A percentile compares a stretch with the other conserved stretches of the same genome.
phyloP scores from a whole-genome alignment of 2,888 invertebrate species.

The Acanthosepion esculentum region DNA sequence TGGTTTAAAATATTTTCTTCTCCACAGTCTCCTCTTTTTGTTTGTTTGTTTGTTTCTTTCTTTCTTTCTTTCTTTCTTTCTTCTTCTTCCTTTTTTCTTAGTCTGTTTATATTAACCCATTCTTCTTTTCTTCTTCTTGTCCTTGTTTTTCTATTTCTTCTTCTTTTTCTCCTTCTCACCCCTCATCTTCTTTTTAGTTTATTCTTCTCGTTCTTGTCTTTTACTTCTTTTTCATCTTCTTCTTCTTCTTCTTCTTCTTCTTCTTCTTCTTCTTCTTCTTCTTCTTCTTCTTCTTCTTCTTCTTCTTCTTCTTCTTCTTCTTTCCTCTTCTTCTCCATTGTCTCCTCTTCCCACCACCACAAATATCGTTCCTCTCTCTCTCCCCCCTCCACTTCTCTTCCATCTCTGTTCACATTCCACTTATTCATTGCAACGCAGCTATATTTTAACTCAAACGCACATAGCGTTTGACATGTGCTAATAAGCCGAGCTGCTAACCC shows the following conservation, averaged over 20 bases:
- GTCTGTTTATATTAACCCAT: too few relatives aligned
- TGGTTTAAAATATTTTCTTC: too few relatives aligned
- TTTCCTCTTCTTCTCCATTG: background rate
- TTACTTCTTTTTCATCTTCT: background rate
- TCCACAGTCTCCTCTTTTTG: too few relatives aligned
- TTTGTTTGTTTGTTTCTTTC: too few relatives aligned
- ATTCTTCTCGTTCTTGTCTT: background rate
- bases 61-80: background rate
- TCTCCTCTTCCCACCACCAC: background rate
- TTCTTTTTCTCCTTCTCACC: too few relatives aligned
- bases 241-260: background rate
- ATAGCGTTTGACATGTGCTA: conserved; percentile 3
- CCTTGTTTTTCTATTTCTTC: too few relatives aligned
- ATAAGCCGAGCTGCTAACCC: background rate
- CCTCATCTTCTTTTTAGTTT: too few relatives aligned
- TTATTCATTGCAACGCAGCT: background rate
- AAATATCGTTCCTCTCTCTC: background rate
- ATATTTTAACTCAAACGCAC: background rate
- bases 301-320: background rate
- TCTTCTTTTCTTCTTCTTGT: too few relatives aligned
- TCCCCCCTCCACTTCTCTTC: background rate
- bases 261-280: too few relatives aligned
- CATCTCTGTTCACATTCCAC: background rate
- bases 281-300: background rate
- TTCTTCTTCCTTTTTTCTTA: background rate